Base-by-base conservation (phyloP, 2,797 vertebrate genomes). In the Acrossocheilus wenchowensis region DNA sequence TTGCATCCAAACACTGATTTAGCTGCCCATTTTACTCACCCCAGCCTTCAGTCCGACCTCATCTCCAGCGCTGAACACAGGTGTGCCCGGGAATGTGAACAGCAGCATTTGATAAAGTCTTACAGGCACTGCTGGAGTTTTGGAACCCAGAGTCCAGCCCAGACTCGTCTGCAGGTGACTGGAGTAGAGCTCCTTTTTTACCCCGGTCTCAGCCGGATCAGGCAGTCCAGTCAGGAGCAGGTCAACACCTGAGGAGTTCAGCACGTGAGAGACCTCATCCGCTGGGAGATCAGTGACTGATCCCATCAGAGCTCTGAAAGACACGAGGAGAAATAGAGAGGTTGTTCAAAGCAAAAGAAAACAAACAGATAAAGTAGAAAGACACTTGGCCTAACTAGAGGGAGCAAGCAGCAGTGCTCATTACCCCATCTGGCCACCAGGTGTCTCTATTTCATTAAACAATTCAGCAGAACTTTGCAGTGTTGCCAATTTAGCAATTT, bases 41-140 rank as follows among this genome's bases (percentile, higher is more conserved):
- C 52, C 19, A 0, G 60, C 7, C 30, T 3, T 4, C 54, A 98
- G 93, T 45, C 97, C 96, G 1, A 98, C 95, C 91, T 98, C 97
- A 10, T 98, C 97, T 4, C 97, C 97, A 0, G 96, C 97, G 43
- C 90, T 96, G 57, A 97, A 97, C 79, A 98, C 92, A 0, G 97
- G 97, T 0, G 97, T 98, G 43, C 97, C 97, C 0, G 96, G 96
- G 83, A 98, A 88, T 0, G 97, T 97, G 88, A 98, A 96, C 12
- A 98, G 87, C 73, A 98, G 92, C 60, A 97, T 92, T 41, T 97
- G 96, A 91, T 96, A 96, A 0, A 98, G 95, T 0, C 90, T 94
- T 19, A 94, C 88, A 14, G 96, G 90, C 0, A 71, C 89, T 0
- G 89, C 57, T 0, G 80, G 89, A 88, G 89, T 0, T 0, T 82